phyloP scores from a whole-genome alignment of 2,888 invertebrate genomes.

The Drosophila pseudotakahashii region DNA sequence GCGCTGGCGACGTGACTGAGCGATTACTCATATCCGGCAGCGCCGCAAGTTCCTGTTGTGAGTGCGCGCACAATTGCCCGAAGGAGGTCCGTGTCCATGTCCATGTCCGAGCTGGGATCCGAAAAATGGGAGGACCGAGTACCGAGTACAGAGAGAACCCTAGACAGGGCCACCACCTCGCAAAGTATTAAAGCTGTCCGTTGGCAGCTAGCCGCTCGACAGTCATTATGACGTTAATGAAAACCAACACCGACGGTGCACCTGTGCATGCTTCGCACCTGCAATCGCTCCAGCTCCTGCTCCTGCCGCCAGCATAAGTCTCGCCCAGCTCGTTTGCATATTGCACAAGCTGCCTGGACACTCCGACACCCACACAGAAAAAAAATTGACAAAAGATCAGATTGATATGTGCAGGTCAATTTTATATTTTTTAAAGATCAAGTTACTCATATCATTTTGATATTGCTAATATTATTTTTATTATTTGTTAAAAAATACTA shows the following conservation, averaged over 20 bases:
- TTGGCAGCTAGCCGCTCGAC: no score
- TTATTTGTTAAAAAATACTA: no score
- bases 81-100: slow-evolving; percentile 36
- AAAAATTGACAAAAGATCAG: no score
- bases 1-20: slow-evolving; percentile 65
- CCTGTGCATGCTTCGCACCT: slow-evolving; percentile 76
- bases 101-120: slow-evolving; percentile 19
- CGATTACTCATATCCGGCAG: slow-evolving; percentile 77
- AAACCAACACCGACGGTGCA: slow-evolving; percentile 74
- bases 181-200: slow-evolving; percentile 69
- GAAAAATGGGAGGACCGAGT: background rate
- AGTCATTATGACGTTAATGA: slow-evolving; percentile 78
- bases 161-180: slow-evolving; percentile 13
- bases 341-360: slow-evolving; percentile 25
- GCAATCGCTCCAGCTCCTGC: slow-evolving; percentile 9
- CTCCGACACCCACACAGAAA: no score
- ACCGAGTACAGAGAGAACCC: background rate
- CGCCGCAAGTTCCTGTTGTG: slow-evolving; percentile 69
- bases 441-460: no score
- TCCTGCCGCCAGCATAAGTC: slow-evolving; percentile 35
- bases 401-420: no score
- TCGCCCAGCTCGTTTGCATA: slow-evolving; percentile 57
- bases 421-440: no score
- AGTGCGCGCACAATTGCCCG: slow-evolving; percentile 61
- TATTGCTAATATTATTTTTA: no score